A percentile compares a stretch with the other conserved stretches of the same genome.
Conservation (phyloP, 2,888 invertebrate genomes). For the Meteorus colon region DNA sequence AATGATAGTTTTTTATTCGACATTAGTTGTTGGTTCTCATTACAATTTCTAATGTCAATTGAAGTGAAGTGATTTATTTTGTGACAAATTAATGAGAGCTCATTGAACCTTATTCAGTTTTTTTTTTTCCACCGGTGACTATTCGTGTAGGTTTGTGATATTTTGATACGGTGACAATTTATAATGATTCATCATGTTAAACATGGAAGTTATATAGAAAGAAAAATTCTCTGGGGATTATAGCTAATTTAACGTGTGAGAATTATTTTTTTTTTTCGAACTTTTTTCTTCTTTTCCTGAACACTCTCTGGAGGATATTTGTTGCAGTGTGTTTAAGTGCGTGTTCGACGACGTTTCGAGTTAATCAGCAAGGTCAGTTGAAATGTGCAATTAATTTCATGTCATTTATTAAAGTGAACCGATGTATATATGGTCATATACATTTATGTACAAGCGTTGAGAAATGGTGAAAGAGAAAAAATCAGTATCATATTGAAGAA, state of each 20-base stretch:
- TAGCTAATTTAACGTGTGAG: neutral
- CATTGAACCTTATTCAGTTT: neutral
- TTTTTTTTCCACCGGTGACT: neutral
- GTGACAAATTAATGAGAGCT: neutral
- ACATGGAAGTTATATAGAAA: neutral
- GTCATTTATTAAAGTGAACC: conserved; percentile 22
- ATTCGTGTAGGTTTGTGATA: neutral
- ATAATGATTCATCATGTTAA: neutral
- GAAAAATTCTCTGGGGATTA: neutral
- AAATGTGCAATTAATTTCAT: conserved; percentile 30
- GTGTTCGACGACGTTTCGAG: neutral
- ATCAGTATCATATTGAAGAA: neutral
- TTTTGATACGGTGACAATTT: neutral
- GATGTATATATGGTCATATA: conserved; percentile 1
- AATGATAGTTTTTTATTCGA: neutral
- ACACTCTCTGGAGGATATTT: conserved; percentile 3
- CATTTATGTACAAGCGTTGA: neutral
- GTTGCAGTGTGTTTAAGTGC: neutral
- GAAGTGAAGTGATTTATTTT: neutral
- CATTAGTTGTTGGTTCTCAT: neutral
- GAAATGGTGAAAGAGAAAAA: neutral
- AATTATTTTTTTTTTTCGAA: neutral
- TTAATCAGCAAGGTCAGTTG: conserved; percentile 33
- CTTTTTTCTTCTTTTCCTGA: neutral
- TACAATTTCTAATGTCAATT: neutral